Base-by-base conservation (phyloP, 2,888 invertebrate genomes). In the Nomada goodeniana region DNA sequence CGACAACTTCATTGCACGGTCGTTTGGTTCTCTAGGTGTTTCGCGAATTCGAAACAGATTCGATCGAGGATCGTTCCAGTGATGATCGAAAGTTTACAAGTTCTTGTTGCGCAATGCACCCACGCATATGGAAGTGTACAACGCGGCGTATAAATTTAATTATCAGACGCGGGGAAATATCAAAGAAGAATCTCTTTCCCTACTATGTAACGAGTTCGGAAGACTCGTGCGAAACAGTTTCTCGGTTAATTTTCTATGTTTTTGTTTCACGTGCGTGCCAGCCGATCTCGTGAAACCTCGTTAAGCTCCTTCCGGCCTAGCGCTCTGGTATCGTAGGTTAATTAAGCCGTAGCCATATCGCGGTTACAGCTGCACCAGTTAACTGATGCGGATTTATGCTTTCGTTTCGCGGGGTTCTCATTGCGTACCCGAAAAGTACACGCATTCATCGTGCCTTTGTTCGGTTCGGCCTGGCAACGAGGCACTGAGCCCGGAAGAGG, bases 321-420 rank as follows among this genome's bases (percentile, higher is more conserved):
- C 64, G 71, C 59, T 74, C 76, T 64, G 26, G 63, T 67, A 69
- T 83, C 64, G 73, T 74, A 71, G 53, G 79, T 76, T 89, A 88
- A 88, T 88, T 89, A 88, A 88, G 82, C 80, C 68, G 74, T 86
- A 84, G 67, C 63, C 36, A 50, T 83, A 76, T 80, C 71, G 75
- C n/a, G 82, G 74, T 64, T 75, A 79, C 73, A 84, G 79, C 61
- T 82, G 82, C 77, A 68, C 57, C 59, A 76, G 29, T 61, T 47
- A 65, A 71, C 75, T 76, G 53, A 64, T 73, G 67, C 75, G 76
- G 69, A 86, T 87, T 88, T 87, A 86, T 36, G 57, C 59, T n/a
- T 71, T 57, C 47, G 65, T 61, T 70, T 76, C 75, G 55, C 71
- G 50, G 63, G 50, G 70, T 44, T 61, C 76, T 67, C 69, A 55